Percentiles rank a stretch among this genome's conserved stretches.
phyloP scores from a whole-genome alignment of 2,888 invertebrate genomes.

The Rugalucina vietnamica region DNA sequence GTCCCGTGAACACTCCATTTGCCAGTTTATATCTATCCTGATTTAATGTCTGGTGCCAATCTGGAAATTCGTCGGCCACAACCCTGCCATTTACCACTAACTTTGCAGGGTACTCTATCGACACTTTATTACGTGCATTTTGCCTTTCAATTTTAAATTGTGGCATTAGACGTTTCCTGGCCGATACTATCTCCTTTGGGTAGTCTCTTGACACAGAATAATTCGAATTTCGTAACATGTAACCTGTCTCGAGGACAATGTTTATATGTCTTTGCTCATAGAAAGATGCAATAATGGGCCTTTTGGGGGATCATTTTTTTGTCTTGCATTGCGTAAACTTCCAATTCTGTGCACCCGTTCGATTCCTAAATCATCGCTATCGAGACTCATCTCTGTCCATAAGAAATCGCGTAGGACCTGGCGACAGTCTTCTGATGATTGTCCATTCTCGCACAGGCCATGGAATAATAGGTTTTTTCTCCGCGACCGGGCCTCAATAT shows the following conservation, averaged over 20 bases:
- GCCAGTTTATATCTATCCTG: neutral
- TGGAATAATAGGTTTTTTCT: conserved; percentile 23
- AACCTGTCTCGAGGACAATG: neutral
- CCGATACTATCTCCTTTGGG: conserved; percentile 17
- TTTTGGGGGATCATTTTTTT: neutral
- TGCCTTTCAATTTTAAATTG: neutral
- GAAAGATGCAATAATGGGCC: conserved; percentile 25
- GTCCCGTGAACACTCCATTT: neutral
- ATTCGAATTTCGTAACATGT: conserved; percentile 13
- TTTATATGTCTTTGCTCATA: conserved; percentile 19
- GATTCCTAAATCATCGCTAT: conserved; percentile 3
- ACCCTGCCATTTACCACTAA: neutral
- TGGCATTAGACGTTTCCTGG: conserved; percentile 11
- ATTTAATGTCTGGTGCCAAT: neutral
- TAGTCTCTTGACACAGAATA: conserved; percentile 26
- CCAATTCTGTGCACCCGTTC: conserved; percentile 18
- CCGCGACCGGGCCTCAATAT: conserved; percentile 30
- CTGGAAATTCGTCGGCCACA: neutral
- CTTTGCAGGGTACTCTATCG: neutral
- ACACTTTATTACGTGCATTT: neutral
- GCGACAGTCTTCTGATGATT: conserved; percentile 20
- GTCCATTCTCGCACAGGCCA: conserved; percentile 11
- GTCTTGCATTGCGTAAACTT: neutral
- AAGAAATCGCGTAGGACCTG: neutral
- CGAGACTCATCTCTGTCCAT: neutral